Percentiles rank a stretch among this genome's conserved stretches.
Conservation (phyloP, 2,113 vertebrate species). For the Corythaeola cristata region DNA sequence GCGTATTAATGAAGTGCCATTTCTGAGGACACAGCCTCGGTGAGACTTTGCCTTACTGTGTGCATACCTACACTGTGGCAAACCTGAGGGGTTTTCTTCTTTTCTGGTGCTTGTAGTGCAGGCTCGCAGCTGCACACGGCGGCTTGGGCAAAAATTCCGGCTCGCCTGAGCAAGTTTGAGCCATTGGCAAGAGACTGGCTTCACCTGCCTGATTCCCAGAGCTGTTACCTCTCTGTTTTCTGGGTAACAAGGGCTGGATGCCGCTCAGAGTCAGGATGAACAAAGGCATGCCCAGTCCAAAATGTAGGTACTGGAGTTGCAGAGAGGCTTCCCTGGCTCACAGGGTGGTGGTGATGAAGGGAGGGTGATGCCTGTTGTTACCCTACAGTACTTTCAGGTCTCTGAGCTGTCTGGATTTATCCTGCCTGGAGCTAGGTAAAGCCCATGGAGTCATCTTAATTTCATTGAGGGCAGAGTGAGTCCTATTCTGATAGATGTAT, state of each 20-base stretch:
- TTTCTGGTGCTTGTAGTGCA: background rate
- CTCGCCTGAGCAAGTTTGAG: rapidly evolving
- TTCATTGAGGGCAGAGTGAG: background rate
- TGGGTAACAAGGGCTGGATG: background rate
- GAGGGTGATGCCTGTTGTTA: background rate
- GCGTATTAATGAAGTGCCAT: background rate
- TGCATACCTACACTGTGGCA: rapidly evolving
- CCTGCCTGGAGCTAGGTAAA: background rate
- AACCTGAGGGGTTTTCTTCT: background rate
- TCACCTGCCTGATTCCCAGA: background rate
- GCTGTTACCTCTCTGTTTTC: background rate
- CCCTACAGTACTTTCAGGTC: background rate
- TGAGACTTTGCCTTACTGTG: background rate
- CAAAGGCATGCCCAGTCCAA: background rate
- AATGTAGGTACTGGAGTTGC: background rate
- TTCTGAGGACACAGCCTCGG: background rate
- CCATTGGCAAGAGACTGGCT: background rate
- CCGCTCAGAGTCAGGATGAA: background rate
- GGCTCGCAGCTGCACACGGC: rapidly evolving
- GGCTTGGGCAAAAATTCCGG: background rate
- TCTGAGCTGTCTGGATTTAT: background rate
- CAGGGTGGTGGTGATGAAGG: background rate
- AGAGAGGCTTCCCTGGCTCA: background rate
- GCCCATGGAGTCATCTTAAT: background rate
- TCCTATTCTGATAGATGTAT: background rate